Conservation (phyloP, 1,140 invertebrate genomes). For the Drosophila pruinosa region DNA sequence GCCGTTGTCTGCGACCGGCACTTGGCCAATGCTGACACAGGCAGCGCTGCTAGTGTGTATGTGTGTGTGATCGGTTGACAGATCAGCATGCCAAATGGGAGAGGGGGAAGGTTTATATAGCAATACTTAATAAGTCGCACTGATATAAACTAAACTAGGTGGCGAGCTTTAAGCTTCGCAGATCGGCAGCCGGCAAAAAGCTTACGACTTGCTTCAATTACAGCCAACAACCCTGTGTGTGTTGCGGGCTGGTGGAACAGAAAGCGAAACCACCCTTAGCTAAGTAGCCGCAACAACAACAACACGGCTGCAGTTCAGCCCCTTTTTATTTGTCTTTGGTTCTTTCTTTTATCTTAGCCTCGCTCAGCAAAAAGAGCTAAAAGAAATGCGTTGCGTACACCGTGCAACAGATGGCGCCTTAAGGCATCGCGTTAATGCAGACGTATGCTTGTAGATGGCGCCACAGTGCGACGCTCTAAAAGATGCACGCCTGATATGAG, state of each 20-base stretch:
- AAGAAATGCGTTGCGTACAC: slow-evolving; percentile 43
- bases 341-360: slow-evolving; percentile 2
- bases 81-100: not conserved
- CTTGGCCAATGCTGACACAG: slow-evolving; percentile 73
- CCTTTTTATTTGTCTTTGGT: slow-evolving; percentile 2
- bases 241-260: not conserved
- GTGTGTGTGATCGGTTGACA: not conserved
- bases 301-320: slow-evolving; percentile 26
- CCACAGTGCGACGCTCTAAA: not conserved
- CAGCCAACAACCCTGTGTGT: slow-evolving; percentile 48
- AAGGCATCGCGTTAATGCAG: not conserved
- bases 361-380: not conserved
- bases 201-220: not conserved
- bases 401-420: slow-evolving; percentile 57
- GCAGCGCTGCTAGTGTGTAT: slow-evolving; percentile 34
- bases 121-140: no score
- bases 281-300: not conserved
- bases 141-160: no score
- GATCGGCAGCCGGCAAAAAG: not conserved
- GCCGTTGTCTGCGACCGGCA: slow-evolving; percentile 47
- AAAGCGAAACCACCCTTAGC: slow-evolving; percentile 41
- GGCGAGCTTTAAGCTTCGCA: not conserved
- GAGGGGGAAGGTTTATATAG: no score
- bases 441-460: slow-evolving; percentile 45
- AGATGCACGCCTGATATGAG: no score